Evolutionary conservation across 2,888 invertebrate species (phyloP).

Genomic region (Leptinotarsa rubiginosa): DNA sequence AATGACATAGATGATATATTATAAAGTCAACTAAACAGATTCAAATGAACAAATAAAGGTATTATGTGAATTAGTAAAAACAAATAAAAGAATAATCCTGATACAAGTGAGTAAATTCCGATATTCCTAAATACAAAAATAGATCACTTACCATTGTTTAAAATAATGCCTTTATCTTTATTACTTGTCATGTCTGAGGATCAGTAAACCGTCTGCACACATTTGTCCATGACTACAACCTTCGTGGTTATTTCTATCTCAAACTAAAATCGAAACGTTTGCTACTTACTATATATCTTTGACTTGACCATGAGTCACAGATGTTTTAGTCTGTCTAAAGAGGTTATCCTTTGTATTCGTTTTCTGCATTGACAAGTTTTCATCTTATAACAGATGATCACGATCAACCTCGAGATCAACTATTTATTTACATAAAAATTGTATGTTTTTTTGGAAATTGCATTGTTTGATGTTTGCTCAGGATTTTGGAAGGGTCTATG

Average conservation of each 20-base stretch:
- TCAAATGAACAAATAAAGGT: too few relatives aligned
- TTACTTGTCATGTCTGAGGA: background rate
- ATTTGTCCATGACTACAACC: background rate
- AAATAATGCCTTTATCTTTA: background rate
- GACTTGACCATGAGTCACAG: background rate
- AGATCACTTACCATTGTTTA: constrained; percentile 10
- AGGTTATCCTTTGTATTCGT: background rate
- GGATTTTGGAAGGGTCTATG: background rate
- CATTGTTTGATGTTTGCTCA: background rate
- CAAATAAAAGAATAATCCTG: background rate
- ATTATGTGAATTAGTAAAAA: too few relatives aligned
- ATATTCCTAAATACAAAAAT: background rate
- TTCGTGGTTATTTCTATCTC: constrained; percentile 3
- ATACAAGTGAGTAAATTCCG: background rate
- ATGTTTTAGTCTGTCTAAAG: background rate
- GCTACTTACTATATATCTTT: background rate
- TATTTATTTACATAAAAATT: background rate
- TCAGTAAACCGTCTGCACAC: background rate
- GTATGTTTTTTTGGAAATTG: background rate
- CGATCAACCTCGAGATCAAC: background rate
- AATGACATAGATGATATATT: background rate
- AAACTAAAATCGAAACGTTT: background rate
- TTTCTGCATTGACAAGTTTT: background rate
- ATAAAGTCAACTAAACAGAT: background rate
- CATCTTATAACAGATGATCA: background rate